phyloP scores from a whole-genome alignment of 2,113 vertebrate species.

The Paradisaea rubra region DNA sequence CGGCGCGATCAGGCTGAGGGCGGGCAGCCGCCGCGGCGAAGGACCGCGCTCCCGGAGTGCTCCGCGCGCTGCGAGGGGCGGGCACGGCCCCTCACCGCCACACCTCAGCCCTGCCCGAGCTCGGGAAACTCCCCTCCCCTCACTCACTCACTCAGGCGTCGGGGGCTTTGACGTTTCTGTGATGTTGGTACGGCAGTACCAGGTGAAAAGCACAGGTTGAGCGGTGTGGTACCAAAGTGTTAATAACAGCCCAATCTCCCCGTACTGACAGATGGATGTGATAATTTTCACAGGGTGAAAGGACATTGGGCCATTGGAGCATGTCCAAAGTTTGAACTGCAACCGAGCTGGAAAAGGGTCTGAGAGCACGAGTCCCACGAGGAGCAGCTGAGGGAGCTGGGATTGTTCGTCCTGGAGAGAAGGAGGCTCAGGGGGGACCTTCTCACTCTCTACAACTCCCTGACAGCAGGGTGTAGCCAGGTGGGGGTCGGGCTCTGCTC shows the following conservation, averaged over 20 bases:
- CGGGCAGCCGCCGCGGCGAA: background rate
- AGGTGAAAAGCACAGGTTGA: background rate
- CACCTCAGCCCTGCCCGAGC: background rate
- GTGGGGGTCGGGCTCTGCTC: fast-evolving
- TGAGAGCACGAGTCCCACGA: background rate
- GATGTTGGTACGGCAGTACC: fast-evolving
- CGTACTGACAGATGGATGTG: no score
- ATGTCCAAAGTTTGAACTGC: no score
- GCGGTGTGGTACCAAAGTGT: background rate
- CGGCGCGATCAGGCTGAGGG: background rate
- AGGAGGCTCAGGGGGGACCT: background rate
- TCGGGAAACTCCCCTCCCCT: background rate
- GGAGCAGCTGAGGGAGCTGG: background rate
- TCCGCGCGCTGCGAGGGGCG: background rate
- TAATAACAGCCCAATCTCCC: background rate
- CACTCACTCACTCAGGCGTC: fast-evolving
- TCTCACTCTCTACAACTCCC: fast-evolving
- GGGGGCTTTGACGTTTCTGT: fast-evolving
- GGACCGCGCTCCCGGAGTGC: background rate
- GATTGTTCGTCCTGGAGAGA: background rate
- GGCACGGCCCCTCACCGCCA: background rate
- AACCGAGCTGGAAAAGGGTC: background rate
- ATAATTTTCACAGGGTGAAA: background rate
- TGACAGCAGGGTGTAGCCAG: fast-evolving
- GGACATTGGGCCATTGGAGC: background rate